Evolutionary conservation across 2,888 invertebrate genomes (phyloP).

Genomic region (Drosophila barbarae): DNA sequence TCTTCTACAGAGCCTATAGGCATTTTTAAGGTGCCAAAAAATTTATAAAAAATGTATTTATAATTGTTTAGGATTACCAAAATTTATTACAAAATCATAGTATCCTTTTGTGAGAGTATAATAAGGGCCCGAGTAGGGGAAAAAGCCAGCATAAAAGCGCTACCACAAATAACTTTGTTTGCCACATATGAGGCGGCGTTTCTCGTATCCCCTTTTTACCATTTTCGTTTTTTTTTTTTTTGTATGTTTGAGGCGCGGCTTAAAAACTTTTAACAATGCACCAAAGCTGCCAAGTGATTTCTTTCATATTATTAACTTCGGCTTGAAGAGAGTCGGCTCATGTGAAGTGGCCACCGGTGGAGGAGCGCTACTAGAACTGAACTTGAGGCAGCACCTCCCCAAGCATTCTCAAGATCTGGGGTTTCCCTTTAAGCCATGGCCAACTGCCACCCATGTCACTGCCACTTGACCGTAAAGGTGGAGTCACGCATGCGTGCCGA

Average conservation of each 20-base stretch:
- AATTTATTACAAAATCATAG: not conserved
- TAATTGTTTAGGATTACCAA: not conserved
- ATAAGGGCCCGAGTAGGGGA: not conserved
- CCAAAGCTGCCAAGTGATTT: slow-evolving; percentile 76
- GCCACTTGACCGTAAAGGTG: slow-evolving; percentile 63
- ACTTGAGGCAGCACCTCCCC: slow-evolving; percentile 7
- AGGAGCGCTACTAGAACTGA: slow-evolving; percentile 34
- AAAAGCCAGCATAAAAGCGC: slow-evolving; percentile 63
- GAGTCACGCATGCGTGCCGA: slow-evolving; percentile 63
- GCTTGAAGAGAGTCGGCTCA: slow-evolving; percentile 46
- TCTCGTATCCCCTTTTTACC: not conserved
- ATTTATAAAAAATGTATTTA: not conserved
- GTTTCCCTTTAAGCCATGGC: not conserved
- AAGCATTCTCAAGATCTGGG: not conserved
- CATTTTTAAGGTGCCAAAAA: not conserved
- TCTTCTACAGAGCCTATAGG: too few species aligned
- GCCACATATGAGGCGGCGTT: slow-evolving; percentile 57
- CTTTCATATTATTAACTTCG: slow-evolving; percentile 77
- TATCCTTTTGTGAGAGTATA: not conserved
- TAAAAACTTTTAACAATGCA: slow-evolving; percentile 77
- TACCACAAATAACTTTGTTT: slow-evolving; percentile 75
- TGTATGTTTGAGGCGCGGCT: slow-evolving; percentile 72
- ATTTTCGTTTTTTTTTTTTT: not conserved
- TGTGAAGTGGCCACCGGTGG: slow-evolving; percentile 46
- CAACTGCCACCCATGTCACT: slow-evolving; percentile 15